Base-by-base conservation (phyloP, 2,888 invertebrate genomes). In the Parascotia fuliginaria region DNA sequence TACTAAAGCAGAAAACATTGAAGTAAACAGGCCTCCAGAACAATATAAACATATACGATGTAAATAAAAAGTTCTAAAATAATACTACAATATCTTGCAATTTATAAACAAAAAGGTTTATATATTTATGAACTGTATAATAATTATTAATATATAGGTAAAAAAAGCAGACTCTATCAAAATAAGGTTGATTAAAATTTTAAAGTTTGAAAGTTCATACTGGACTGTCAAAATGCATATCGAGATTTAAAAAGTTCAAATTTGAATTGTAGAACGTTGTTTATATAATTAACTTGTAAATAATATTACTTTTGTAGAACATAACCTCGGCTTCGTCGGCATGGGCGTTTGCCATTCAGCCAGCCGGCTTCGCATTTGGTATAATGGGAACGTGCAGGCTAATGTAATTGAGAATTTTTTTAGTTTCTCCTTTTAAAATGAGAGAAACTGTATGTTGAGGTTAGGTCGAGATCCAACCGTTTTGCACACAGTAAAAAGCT, bases 321-420 rank as follows among this genome's bases (percentile, higher is more conserved):
- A 41, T 34, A 64, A 55, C 52, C 62, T 60, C 57, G 49, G 44
- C 38, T 38, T 11, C 39, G 43, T 47, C 31, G 47, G 24, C 19
- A 19, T 5, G 19, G 19, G 2, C 24, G 24, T 24, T 9, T 9
- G 55, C 65, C 52, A 66, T 73, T 69, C 68, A 62, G 54, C 36
- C 31, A 11, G 9, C 13, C 38, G 40, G 36, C 28, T 58, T 64
- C 75, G 69, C 73, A 73, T 81, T 81, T 75, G 72, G 68, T 71
- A 79, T 81, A 83, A 83, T 83, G 73, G 76, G 64, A 74, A 71
- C 75, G 70, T 69, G 65, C 75, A 72, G 74, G 82, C 81, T 89
- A 89, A 87, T 89, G 89, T 89, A 87, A 89, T 89, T 87, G 87
- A 79, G 72, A 77, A 65, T 77, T 69, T 79, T 84, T 81, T 73